Conservation (phyloP, 2,888 invertebrate species). For the Bruchidius siliquastri region DNA sequence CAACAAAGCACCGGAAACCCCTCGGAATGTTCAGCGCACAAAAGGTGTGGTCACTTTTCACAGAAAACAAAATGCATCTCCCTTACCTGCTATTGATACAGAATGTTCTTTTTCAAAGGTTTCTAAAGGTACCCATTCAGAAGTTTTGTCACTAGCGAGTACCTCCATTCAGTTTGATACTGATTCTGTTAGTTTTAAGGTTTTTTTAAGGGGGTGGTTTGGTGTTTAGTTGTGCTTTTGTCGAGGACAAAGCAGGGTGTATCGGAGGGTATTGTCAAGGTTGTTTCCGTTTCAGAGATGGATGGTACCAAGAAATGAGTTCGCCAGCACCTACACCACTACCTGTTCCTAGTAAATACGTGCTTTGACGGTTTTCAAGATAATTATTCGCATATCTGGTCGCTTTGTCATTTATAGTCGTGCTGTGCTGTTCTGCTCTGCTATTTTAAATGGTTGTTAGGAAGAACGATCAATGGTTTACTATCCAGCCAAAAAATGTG, state of each 20-base stretch:
- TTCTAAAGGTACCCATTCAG: slow-evolving; percentile 26
- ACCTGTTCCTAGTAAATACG: not conserved
- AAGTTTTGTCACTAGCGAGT: slow-evolving; percentile 19
- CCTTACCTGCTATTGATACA: slow-evolving; percentile 5
- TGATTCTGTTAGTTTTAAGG: slow-evolving; percentile 27
- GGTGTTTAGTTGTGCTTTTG: slow-evolving; percentile 3
- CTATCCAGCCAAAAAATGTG: too few relatives aligned
- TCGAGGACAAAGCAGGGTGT: not conserved
- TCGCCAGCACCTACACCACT: not conserved
- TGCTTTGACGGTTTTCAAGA: not conserved
- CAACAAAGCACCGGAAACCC: slow-evolving; percentile 47
- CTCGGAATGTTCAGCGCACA: slow-evolving; percentile 43
- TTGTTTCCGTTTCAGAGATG: not conserved
- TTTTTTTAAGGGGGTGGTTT: slow-evolving; percentile 20
- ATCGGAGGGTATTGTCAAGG: not conserved
- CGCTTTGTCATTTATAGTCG: not conserved
- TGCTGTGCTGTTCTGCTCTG: too few relatives aligned
- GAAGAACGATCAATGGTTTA: too few relatives aligned
- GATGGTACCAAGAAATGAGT: slow-evolving; percentile 1
- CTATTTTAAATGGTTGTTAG: too few relatives aligned
- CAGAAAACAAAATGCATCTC: slow-evolving; percentile 26
- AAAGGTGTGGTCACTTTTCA: slow-evolving; percentile 50
- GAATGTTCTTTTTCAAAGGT: slow-evolving; percentile 21
- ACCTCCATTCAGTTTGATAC: slow-evolving; percentile 24
- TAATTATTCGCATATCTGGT: not conserved